Conservation (phyloP, 2,888 invertebrate genomes). For the Tipula vernalis region DNA sequence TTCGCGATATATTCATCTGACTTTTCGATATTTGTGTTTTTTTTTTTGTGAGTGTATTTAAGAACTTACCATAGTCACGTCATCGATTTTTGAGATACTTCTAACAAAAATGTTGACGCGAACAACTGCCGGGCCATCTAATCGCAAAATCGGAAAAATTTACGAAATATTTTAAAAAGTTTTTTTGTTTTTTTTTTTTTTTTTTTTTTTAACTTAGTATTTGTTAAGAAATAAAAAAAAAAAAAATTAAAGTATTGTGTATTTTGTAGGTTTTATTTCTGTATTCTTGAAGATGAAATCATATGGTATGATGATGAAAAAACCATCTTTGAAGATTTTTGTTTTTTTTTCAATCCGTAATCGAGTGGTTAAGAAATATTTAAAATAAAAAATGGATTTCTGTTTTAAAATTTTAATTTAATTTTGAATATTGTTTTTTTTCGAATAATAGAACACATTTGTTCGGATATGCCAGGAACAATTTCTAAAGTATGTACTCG, state of each 20-base stretch:
- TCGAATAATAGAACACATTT: neutral
- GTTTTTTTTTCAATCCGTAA: neutral
- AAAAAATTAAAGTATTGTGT: neutral
- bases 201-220: neutral
- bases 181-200: neutral
- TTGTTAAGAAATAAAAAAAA: neutral
- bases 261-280: neutral
- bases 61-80: constrained; percentile 94
- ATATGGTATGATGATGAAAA: neutral
- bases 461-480: neutral
- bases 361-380: neutral
- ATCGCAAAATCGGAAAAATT: constrained; percentile 24
- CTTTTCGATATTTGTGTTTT: constrained; percentile 10
- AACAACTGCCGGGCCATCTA: constrained; percentile 91
- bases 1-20: neutral
- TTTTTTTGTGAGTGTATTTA: constrained; percentile 6
- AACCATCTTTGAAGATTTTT: neutral
- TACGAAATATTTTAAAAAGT: constrained; percentile 8
- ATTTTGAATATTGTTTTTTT: neutral
- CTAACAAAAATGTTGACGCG: constrained; percentile 96
- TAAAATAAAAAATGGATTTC: neutral
- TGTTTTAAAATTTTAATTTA: neutral
- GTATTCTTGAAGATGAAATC: neutral
- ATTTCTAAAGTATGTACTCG: too few relatives aligned
- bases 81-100: constrained; percentile 99